Evolutionary conservation across 1,140 invertebrate species (phyloP), one percentile per base, ranked within the genome.

Genomic region (Drepana arcuata): DNA sequence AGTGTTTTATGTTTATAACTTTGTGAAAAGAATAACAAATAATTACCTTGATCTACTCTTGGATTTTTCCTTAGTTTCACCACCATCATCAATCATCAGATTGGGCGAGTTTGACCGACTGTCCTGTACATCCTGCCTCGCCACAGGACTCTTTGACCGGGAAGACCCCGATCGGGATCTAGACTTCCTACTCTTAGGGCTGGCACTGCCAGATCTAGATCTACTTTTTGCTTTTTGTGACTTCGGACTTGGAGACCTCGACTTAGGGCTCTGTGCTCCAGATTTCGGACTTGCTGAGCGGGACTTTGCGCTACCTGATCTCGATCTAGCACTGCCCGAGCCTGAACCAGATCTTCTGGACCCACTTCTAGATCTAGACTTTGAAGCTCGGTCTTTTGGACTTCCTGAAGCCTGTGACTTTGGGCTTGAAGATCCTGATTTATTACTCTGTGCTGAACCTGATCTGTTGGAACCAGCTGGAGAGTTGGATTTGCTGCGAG

Each of bases 51-150:
- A 82, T 42, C 71, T 51, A 37, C 70, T 77, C 26, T 59, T 62
- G 2, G 72, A 65, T 26, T 75, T 73, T 11, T 67, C 66, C 23
- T 81, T 78, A 7, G 43, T 50, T 11, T 71, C 48, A 9, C 55
- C 72, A 9, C 55, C 72, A 66, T 82, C 85, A 70, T 86, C 85
- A 43, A 86, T 86, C 77, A 86, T 80, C n/a, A 85, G 81, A 52
- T 85, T 85, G 11, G 84, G 86, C 16, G 86, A 86, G 36, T 86
- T 86, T 2, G 86, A 87, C 32, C 85, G 69, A 41, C 84, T 87
- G 18, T 85, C 67, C 35, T 72, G 65, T 6, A 67, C 65, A 57
- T 72, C 68, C 24, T 59, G 60, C 31, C 71, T 62, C n/a, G 54
- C 57, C 6, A 58, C 66, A 16, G 79, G 68, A 48, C 82, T 83